phyloP scores from a whole-genome alignment of 2,888 invertebrate species.

The Pyrochroa serraticornis region DNA sequence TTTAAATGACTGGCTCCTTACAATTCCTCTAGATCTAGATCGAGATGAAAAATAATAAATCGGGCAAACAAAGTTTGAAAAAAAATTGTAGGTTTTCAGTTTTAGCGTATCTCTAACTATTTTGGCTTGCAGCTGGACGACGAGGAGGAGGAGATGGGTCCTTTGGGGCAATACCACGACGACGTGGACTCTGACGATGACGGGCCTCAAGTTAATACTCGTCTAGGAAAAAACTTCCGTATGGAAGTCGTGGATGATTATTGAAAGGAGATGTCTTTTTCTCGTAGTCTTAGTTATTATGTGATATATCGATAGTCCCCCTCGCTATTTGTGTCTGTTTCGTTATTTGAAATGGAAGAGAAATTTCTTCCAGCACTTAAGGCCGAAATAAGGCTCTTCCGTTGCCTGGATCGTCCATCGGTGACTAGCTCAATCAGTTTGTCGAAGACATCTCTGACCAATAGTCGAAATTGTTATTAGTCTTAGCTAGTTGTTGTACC shows the following conservation, averaged over 20 bases:
- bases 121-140: constrained; percentile 41
- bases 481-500: constrained; percentile 45
- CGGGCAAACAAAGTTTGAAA: too few species aligned
- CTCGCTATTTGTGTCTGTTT: background rate
- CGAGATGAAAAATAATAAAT: too few species aligned
- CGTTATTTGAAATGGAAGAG: background rate
- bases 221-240: constrained; percentile 51
- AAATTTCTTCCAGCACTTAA: background rate
- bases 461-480: constrained; percentile 38
- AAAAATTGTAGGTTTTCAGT: too few species aligned
- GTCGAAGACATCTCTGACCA: constrained; percentile 36
- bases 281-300: background rate
- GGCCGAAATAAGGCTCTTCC: too few species aligned
- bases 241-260: constrained; percentile 54
- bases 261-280: constrained; percentile 43
- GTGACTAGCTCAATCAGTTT: constrained; percentile 9
- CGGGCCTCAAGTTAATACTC: constrained; percentile 44
- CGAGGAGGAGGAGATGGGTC: constrained; percentile 49
- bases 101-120: background rate
- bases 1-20: too few species aligned
- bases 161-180: constrained; percentile 51
- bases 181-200: constrained; percentile 48
- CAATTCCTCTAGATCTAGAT: too few species aligned
- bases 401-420: too few species aligned
- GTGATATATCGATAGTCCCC: background rate